These are phyloP conservation scores for Strigamia crassipes DNA, from an alignment of 2,888 invertebrate species.

Conservation along the genomic window DNA sequence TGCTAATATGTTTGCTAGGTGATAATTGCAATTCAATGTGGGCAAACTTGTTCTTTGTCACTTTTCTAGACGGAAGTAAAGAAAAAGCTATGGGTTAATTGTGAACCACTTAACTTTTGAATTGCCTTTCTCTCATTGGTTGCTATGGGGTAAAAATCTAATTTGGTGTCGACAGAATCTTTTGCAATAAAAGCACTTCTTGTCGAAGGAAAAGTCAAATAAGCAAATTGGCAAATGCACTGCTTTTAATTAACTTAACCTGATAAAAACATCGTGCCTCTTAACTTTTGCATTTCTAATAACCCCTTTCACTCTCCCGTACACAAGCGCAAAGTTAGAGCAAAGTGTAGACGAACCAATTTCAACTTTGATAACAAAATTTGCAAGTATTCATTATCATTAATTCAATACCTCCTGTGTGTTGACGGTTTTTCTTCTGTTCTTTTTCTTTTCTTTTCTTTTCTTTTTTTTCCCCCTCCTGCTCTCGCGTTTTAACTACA, in stretches of 20 bases:
- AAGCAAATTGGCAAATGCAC: not conserved
- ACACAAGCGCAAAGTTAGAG: not conserved
- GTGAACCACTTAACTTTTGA: constrained; percentile 20
- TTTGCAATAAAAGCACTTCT: constrained; percentile 33
- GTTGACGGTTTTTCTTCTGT: not conserved
- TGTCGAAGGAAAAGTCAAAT: constrained; percentile 28
- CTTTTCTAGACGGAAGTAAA: not conserved
- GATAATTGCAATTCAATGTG: constrained; percentile 16
- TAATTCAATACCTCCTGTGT: constrained; percentile 2
- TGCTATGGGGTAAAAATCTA: constrained; percentile 5
- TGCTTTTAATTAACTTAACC: constrained; percentile 25
- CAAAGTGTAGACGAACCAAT: not conserved
- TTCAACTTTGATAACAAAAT: not conserved
- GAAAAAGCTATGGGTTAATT: not conserved
- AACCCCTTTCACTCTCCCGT: not conserved
- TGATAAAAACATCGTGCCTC: not conserved
- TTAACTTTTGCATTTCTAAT: not conserved
- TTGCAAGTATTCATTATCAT: constrained; percentile 15
- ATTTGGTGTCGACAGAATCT: constrained; percentile 31
- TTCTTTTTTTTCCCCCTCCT: too few relatives aligned
- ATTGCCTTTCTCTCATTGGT: not conserved
- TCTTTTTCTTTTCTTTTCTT: not conserved
- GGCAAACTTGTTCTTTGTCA: not conserved
- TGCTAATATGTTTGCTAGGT: not conserved
- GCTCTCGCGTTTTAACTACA: constrained; percentile 13